Conservation (phyloP, 1,140 invertebrate genomes). For the Neuroterus valhalla region DNA sequence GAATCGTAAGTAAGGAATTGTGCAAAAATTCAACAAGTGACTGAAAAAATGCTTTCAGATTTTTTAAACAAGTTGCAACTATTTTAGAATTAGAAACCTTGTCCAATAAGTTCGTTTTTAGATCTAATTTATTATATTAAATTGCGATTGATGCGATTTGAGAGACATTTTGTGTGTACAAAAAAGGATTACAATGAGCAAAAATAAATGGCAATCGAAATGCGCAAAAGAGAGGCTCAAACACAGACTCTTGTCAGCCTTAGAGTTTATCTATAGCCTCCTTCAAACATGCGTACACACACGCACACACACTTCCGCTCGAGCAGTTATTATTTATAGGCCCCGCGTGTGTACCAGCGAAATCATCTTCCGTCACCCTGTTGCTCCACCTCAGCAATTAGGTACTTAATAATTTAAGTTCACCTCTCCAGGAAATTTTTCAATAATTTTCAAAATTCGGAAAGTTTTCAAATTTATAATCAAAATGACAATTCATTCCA, state of each 20-base stretch:
- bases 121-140: not conserved
- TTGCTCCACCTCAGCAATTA: constrained; percentile 11
- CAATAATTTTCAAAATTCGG: no score
- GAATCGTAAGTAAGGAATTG: no score
- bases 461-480: no score
- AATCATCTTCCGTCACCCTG: constrained; percentile 22
- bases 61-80: no score
- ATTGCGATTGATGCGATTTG: not conserved
- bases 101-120: not conserved
- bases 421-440: not conserved
- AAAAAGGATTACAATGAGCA: constrained; percentile 13
- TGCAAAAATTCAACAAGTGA: no score
- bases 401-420: not conserved
- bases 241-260: not conserved
- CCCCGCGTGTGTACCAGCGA: constrained; percentile 7
- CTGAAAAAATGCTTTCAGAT: no score
- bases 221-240: constrained; percentile 34
- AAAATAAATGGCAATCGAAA: constrained; percentile 28
- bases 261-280: constrained; percentile 36
- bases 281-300: not conserved
- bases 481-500: no score
- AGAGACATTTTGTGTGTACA: not conserved
- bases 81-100: no score
- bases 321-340: constrained; percentile 34
- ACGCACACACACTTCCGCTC: constrained; percentile 24